phyloP scores from a whole-genome alignment of 2,113 vertebrate species.

The Illadopsis cleaveri region DNA sequence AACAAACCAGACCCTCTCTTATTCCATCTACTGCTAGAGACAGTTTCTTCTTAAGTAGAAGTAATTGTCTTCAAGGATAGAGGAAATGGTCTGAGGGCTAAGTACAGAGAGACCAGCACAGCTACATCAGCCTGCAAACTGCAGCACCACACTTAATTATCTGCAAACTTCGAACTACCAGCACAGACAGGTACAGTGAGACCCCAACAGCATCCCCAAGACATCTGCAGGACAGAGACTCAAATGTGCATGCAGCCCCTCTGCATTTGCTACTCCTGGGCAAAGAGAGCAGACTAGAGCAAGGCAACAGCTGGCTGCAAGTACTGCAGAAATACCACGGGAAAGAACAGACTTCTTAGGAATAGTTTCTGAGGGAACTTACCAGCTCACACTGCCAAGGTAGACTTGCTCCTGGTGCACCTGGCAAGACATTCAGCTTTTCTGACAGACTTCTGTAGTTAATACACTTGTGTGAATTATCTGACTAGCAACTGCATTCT shows the following conservation, averaged over 20 bases:
- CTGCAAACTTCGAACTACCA: neutral
- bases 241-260: accelerated
- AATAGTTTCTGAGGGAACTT: neutral
- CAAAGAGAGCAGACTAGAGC: neutral
- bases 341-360: neutral
- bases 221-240: neutral
- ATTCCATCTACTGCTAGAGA: neutral
- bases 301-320: neutral
- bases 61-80: neutral
- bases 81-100: neutral
- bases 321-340: neutral
- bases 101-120: neutral
- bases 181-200: neutral
- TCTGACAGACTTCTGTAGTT: neutral
- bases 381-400: neutral
- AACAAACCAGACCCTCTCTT: neutral
- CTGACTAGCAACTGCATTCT: neutral
- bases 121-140: neutral
- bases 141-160: neutral
- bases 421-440: neutral
- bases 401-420: neutral
- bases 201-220: neutral
- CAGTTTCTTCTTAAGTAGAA: neutral
- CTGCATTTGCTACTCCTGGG: accelerated
- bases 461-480: neutral